Base-by-base conservation (phyloP, 1,140 invertebrate genomes). In the Dreissena polymorpha region DNA sequence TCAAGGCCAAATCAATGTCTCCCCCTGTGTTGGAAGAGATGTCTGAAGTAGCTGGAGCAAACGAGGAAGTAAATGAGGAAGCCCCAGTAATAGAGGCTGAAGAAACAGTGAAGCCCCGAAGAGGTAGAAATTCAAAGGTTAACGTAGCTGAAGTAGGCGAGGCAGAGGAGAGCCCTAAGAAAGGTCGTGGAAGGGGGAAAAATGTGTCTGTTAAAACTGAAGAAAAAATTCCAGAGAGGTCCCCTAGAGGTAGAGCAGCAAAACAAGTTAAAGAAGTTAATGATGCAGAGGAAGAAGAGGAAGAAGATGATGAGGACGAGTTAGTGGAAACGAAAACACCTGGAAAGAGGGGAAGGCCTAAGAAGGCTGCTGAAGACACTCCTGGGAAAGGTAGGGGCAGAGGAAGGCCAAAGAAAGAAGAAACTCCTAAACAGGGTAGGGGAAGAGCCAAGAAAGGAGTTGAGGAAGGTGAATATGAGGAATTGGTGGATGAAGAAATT, bases 271-370 rank as follows among this genome's bases (percentile, higher is more conserved):
- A 86, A 65, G 76, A 81, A 16, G 69, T 68, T 67, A 85, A 70
- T 49, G 88, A 71, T 75, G 86, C 64, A 76, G 86, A 53, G 53
- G 82, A 86, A 67, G 51, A 68, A 14, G 72, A 85, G 55, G 71
- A 64, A 25, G 85, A 87, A 68, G 83, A 77, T 69, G 16, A 78
- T 39, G 50, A 50, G 65, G 88, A 87, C 29, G 75, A 81, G 57
- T 39, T 68, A 16, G 64, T 27, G 10, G 73, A 81, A 51, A 39
- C 80, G 67, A 60, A 83, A 64, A 86, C 63, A 25, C 25, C 84
- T 25, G 65, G 16, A 29, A 83, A 27, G 25, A 81, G 79, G 78
- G 83, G 82, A 27, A 78, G 71, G 68, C 50, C 53, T 29, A 86
- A 83, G 65, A 81, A 80, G 50, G 51, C 75, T n/a, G 65, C 55